Evolutionary conservation across 2,888 invertebrate species (phyloP), one percentile per base, ranked within the genome.

Genomic region (Proisotoma minuta): DNA sequence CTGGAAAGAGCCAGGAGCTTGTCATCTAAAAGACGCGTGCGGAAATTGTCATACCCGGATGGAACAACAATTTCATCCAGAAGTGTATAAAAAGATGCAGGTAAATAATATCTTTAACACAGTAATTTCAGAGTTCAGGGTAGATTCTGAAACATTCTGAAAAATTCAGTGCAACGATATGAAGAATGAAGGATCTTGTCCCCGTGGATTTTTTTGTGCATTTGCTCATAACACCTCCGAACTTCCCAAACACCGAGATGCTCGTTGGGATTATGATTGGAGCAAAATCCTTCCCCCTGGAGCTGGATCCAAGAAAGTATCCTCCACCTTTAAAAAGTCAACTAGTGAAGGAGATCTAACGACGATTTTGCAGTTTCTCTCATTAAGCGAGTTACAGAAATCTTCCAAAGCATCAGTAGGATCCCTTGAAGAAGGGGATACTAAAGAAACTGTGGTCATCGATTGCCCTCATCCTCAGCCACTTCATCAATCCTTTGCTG

Each of bases 41-140:
- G 4, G 18, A 12, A 43, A 43, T 5, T 43, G 43, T n/a, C 43
- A 43, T n/a, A 43, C 43, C 15, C 15, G 43, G 18, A 43, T 43
- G 43, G 43, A 43, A n/a, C 43, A 43, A n/a, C 43, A 43, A n/a
- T 43, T 43, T 43, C 43, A 43, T 43, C 43, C 43, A 43, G 43
- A 43, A 20, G 43, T 43, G 15, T 43, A 43, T 20, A 43, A 43
- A n/a, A 43, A 43, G 18, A 43, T 43, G 43, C 34, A 34, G 34
- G 34, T 34, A 10, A 34, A 34, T 34, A 10, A 10, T 34, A n/a
- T n/a, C n/a, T n/a, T n/a, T n/a, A n/a, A n/a, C n/a, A n/a, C n/a
- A n/a, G n/a, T n/a, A n/a, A n/a, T n/a, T n/a, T n/a, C n/a, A n/a
- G n/a, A n/a, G n/a, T n/a, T n/a, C n/a, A n/a, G n/a, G n/a, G n/a